Conservation (phyloP, 2,113 vertebrate species). For the Nyctibius bracteatus region DNA sequence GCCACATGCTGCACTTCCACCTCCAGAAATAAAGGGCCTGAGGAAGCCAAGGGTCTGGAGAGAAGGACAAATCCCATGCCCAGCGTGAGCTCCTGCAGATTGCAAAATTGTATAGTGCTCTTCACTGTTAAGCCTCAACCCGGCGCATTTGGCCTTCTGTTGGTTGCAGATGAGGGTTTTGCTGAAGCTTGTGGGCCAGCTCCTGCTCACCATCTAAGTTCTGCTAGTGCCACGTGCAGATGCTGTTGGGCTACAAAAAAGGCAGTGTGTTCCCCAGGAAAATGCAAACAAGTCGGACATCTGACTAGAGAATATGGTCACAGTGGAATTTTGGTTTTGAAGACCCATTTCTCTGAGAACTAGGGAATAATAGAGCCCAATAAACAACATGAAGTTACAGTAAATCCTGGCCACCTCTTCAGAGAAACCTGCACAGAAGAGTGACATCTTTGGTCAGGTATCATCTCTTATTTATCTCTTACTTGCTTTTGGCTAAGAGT, state of each 20-base stretch:
- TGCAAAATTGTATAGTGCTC: background rate
- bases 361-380: background rate
- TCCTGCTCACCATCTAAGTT: background rate
- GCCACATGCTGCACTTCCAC: background rate
- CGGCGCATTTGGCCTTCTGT: accelerated
- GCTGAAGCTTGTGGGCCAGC: background rate
- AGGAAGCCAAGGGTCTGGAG: background rate
- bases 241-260: background rate
- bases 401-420: background rate
- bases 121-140: background rate
- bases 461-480: background rate
- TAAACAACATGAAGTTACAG: background rate
- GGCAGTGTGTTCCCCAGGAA: background rate
- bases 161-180: background rate
- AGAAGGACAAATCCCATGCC: background rate
- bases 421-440: background rate
- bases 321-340: background rate
- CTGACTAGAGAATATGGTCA: background rate
- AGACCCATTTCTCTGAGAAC: background rate
- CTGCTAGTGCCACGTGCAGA: background rate
- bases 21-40: background rate
- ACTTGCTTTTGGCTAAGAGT: background rate
- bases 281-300: background rate
- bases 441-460: background rate
- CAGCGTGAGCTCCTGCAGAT: background rate